phyloP scores from a whole-genome alignment of 2,113 vertebrate species.

The Fulmarus glacialis region DNA sequence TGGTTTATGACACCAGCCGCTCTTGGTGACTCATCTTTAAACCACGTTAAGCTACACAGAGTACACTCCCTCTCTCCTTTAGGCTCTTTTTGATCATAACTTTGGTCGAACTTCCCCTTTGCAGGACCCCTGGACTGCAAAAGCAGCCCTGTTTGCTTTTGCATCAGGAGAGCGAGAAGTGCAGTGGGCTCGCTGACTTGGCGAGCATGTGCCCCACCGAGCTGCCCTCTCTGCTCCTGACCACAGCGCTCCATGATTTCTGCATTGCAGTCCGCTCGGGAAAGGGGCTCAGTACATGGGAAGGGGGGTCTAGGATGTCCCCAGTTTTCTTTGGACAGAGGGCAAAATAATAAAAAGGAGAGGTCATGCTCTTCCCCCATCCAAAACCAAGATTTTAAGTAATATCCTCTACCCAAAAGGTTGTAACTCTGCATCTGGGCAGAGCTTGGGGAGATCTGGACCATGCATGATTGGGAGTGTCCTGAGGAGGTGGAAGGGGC shows the following conservation, averaged over 20 bases:
- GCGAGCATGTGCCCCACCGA: neutral
- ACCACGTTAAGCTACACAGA: neutral
- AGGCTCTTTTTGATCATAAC: neutral
- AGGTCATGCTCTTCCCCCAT: neutral
- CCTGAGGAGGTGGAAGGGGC: neutral
- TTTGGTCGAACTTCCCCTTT: neutral
- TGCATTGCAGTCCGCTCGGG: neutral
- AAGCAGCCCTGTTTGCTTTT: neutral
- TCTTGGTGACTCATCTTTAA: neutral
- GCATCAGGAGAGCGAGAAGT: neutral
- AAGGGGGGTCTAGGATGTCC: accelerated
- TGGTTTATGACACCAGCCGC: neutral
- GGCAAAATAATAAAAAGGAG: neutral
- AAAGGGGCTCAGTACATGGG: neutral
- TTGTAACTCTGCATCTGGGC: neutral
- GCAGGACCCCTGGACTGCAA: neutral
- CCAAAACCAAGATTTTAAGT: neutral
- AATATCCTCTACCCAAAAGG: neutral
- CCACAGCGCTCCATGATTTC: neutral
- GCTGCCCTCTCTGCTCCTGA: neutral
- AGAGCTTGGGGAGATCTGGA: neutral
- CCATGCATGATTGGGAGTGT: accelerated
- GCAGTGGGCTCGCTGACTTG: neutral
- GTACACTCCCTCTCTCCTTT: neutral
- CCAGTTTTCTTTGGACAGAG: neutral